These are phyloP conservation scores for Drosophila formosana DNA, from an alignment of 2,888 invertebrate genomes.

Conservation along the genomic window DNA sequence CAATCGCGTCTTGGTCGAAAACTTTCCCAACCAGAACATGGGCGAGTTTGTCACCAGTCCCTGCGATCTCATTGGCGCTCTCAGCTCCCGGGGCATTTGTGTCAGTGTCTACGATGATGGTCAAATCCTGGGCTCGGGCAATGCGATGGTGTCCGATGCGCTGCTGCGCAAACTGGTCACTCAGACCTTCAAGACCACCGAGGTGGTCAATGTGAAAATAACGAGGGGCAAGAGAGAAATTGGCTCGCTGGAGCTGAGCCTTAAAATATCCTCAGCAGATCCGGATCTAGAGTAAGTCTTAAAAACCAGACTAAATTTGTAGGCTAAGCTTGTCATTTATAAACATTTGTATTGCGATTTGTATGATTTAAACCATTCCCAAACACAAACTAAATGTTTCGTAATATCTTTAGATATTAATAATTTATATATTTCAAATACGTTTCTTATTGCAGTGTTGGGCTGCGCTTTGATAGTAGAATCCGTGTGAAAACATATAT, in stretches of 20 bases:
- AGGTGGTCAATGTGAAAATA: slow-evolving; percentile 53
- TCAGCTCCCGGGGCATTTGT: slow-evolving; percentile 46
- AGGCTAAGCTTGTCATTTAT: too few relatives aligned
- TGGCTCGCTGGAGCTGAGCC: slow-evolving; percentile 57
- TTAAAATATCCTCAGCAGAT: slow-evolving; percentile 63
- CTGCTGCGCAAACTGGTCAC: slow-evolving; percentile 63
- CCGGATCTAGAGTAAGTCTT: slow-evolving; percentile 68
- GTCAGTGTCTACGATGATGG: slow-evolving; percentile 32
- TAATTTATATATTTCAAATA: too few relatives aligned
- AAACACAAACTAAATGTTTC: too few relatives aligned
- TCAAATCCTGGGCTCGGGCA: slow-evolving; percentile 55
- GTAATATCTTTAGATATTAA: too few relatives aligned
- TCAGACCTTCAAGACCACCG: slow-evolving; percentile 51
- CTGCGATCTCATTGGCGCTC: slow-evolving; percentile 52
- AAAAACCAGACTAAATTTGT: too few relatives aligned
- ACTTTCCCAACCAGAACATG: slow-evolving; percentile 36
- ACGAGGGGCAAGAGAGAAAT: slow-evolving; percentile 11
- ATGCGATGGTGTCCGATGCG: slow-evolving; percentile 44
- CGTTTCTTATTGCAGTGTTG: too few relatives aligned
- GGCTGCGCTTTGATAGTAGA: too few relatives aligned
- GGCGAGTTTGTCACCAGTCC: slow-evolving; percentile 52
- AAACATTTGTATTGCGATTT: too few relatives aligned
- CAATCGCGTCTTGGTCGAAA: slow-evolving; percentile 30
- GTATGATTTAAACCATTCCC: too few relatives aligned
- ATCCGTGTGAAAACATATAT: too few relatives aligned